Base-by-base conservation (phyloP, 2,113 vertebrate species). In the Natator depressus region DNA sequence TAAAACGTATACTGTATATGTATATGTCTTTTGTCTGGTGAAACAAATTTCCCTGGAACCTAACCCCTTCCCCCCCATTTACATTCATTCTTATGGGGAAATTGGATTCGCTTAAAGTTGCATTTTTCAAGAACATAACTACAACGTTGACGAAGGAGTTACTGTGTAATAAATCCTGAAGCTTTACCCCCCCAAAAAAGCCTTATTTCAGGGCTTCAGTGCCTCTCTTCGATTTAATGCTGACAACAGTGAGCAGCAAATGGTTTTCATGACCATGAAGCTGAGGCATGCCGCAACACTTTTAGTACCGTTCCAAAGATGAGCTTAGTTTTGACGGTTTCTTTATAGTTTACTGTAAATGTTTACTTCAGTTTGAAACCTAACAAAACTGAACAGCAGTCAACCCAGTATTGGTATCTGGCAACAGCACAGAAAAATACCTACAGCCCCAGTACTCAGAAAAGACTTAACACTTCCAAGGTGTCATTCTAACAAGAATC, bases 311-410 rank as follows among this genome's bases (percentile, higher is more conserved):
- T 89, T 98, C 98, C 97, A 97, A 98, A 98, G 98, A 96, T 85
- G 94, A 84, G 98, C 98, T 98, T 98, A 99, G 98, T 98, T 98
- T 98, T 89, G 95, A 97, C 98, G 27, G 98, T 98, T 98, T 98
- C 98, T 98, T 97, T 97, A 88, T 96, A 94, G 89, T 94, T 97
- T 96, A 80, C 88, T 95, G 98, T 98, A 98, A 98, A 98, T 98
- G 75, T 91, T 93, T 95, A 91, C 88, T 93, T 95, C 57, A 91
- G 98, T 96, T 95, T 97, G 95, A 97, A 98, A 97, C 98, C 98
- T 98, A 98, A 98, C 97, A 95, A 97, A 98, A 98, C 98, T 98
- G 98, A 98, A 98, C 98, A 98, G 97, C 93, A 97, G 97, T 97
- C 98, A 98, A 98, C 98, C 97, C 96, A 98, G 94, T 93, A 94